Conservation (phyloP, 2,113 vertebrate species). For the Nothobranchius furzeri region DNA sequence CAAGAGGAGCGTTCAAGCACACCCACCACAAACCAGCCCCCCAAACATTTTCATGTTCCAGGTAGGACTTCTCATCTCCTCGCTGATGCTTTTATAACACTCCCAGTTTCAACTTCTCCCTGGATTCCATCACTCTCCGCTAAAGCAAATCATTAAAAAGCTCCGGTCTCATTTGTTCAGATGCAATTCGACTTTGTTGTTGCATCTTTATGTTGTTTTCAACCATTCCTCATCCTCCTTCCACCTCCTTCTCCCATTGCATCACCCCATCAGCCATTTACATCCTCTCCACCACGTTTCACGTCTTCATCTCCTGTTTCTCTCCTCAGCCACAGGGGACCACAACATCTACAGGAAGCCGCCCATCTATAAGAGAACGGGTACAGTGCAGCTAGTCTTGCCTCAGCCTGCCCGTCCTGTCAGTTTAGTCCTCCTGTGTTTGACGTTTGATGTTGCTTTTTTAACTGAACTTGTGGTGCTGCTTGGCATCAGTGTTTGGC, state of each 20-base stretch:
- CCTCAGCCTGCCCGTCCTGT: slow-evolving; percentile 70
- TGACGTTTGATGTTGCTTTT: slow-evolving; percentile 41
- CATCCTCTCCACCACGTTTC: slow-evolving; percentile 49
- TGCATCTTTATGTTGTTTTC: slow-evolving; percentile 34
- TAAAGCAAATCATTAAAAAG: slow-evolving; percentile 20
- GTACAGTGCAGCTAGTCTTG: slow-evolving; percentile 82
- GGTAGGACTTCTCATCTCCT: slow-evolving; percentile 86
- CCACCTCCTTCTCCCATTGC: slow-evolving; percentile 58
- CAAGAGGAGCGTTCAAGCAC: slow-evolving; percentile 94
- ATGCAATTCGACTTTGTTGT: slow-evolving; percentile 36
- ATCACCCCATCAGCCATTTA: slow-evolving; percentile 49
- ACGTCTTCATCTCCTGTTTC: slow-evolving; percentile 74
- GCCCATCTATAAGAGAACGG: slow-evolving; percentile 97
- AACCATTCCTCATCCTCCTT: slow-evolving; percentile 23
- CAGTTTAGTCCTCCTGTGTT: slow-evolving; percentile 62
- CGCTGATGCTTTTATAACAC: slow-evolving; percentile 16
- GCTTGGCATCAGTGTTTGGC: not conserved
- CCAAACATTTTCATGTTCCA: slow-evolving; percentile 99
- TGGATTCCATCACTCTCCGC: slow-evolving; percentile 5
- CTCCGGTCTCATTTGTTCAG: slow-evolving; percentile 15
- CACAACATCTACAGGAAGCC: slow-evolving; percentile 98
- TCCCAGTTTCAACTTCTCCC: slow-evolving; percentile 1
- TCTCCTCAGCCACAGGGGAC: slow-evolving; percentile 88
- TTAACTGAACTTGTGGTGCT: slow-evolving; percentile 19
- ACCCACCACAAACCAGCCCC: slow-evolving; percentile 95